These are phyloP conservation scores for Mus spretus DNA, from an alignment of 2,797 vertebrate species.

Conservation along the genomic window DNA sequence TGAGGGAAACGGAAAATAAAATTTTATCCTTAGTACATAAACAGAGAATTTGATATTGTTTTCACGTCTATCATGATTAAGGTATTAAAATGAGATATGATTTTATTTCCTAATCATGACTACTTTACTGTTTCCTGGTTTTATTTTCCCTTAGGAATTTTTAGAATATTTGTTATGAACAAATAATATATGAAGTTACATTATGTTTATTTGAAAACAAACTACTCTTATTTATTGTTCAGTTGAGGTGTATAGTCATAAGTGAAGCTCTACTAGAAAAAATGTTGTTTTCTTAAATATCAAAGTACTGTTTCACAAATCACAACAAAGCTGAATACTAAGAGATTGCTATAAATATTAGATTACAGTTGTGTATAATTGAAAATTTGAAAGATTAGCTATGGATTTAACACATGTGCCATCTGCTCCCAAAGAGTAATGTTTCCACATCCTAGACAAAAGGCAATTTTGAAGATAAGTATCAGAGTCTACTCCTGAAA, in stretches of 20 bases:
- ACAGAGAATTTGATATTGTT: not conserved
- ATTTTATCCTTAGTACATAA: not conserved
- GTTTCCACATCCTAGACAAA: constrained; percentile 60
- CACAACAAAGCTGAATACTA: constrained; percentile 25
- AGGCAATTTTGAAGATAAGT: constrained; percentile 37
- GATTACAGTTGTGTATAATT: constrained; percentile 35
- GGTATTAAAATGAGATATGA: not conserved
- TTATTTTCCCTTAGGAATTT: not conserved
- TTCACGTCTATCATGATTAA: not conserved
- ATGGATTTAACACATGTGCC: not conserved
- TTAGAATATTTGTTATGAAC: not conserved
- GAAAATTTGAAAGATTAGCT: constrained; percentile 42
- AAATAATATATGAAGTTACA: not conserved
- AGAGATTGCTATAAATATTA: constrained; percentile 23
- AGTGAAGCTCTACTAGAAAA: not conserved
- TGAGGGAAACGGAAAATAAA: not conserved
- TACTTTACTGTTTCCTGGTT: not conserved
- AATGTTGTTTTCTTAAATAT: constrained; percentile 37
- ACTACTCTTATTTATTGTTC: not conserved
- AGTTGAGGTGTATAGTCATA: not conserved
- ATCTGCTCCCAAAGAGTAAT: constrained; percentile 5
- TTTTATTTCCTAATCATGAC: not conserved
- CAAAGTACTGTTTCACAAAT: not conserved
- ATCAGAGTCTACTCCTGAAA: not conserved
- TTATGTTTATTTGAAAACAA: not conserved